Base-by-base conservation (phyloP, 2,888 invertebrate genomes). In the Noctua comes region DNA sequence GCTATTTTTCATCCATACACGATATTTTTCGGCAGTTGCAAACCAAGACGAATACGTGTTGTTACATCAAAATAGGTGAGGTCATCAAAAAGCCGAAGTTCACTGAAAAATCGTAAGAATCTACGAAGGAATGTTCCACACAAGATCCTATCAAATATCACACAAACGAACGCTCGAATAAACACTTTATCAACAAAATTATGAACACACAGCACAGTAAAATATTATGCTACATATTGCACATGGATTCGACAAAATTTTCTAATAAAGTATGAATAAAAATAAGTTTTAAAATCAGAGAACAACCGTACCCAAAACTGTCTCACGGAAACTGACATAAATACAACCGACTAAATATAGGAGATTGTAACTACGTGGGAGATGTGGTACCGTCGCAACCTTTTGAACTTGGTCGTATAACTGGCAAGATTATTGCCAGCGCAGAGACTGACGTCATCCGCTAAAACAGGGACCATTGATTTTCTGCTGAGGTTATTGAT, bases 391-490 rank as follows among this genome's bases (percentile, higher is more conserved):
- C 68, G 71, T 70, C 31, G 68, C 79, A 84, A 87, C 85, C 89
- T 89, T 90, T 88, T 86, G 21, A 89, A 92, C 82, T 88, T 88
- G 73, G 93, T 84, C 87, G 95, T 59, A 18, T 94, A 91, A 86
- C 88, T 71, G 72, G 73, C 54, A 81, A 91, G 88, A 93, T 92
- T 91, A 90, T 93, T 95, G 95, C 95, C 95, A 95, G 93, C 91
- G 89, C 84, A 91, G 82, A 86, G 88, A 88, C 94, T 96, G 96
- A 96, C 95, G 96, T 95, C 93, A 95, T 86, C 91, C 80, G 80
- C 73, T 84, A 82, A 83, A 85, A 82, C 74, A 80, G 81, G 71
- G 59, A 21, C 48, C 76, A 83, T 82, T 82, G 80, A 86, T 85
- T 88, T 80, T 78, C 65, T 75, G 24, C 46, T 21, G 43, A 62